Base-by-base conservation (phyloP, 2,113 vertebrate genomes). In the Petromus typicus region DNA sequence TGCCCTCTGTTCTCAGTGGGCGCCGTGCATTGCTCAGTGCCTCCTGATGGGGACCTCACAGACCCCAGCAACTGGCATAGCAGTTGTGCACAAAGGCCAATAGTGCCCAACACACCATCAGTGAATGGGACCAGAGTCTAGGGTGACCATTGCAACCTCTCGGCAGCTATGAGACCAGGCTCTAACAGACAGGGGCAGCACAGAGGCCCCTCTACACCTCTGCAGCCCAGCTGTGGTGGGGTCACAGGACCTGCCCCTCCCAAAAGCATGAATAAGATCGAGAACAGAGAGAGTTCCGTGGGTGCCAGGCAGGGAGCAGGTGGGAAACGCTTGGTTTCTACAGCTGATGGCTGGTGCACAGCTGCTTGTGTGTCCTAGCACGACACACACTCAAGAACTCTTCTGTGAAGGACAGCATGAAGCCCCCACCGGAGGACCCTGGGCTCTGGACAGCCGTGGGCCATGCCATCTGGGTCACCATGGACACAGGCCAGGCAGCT, bases 1-100 rank as follows among this genome's bases (percentile, higher is more conserved):
- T 2, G 32, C 1, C 3, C n/a, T 8, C n/a, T 9, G 0, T 43
- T 48, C 45, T 3, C 32, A 34, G 9, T 0, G 34, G 5, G 56
- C 14, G 0, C 45, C 40, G 3, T 20, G 45, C 45, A 34, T 4
- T 54, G 45, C 20, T 7, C 3, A 11, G 1, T 5, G 61, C 22
- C 10, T 23, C 34, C 37, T 11, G 4, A 48, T 5, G 1, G 67
- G 57, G 16, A n/a, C 67, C 67, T 54, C 7, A 14, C 30, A 22
- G 27, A 48, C 6, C 25, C 1, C 12, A 32, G 16, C 10, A 45
- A 56, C 13, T 30, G 0, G 37, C 23, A 73, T 7, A 11, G 82
- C 69, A n/a, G 43, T 34, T 78, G 75, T 30, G 34, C 27, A 78
- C 75, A 51, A 78, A 20, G 25, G 16, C 7, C 27, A 7, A 34